phyloP scores from a whole-genome alignment of 2,888 invertebrate species.

The Eupeodes luniger region DNA sequence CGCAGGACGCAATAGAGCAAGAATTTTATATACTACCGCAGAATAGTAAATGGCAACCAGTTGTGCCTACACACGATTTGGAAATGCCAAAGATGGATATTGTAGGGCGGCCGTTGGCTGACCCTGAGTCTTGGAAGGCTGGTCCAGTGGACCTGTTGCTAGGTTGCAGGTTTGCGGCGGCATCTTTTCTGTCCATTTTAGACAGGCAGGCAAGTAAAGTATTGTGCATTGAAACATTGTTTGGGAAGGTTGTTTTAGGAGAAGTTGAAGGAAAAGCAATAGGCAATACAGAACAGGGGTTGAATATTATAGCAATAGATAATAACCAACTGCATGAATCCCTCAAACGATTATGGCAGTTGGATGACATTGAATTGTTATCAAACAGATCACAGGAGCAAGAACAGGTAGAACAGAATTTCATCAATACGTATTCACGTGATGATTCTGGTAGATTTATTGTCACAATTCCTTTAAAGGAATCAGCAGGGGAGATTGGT shows the following conservation, averaged over 20 bases:
- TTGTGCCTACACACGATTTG: background rate
- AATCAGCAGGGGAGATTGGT: too few species aligned
- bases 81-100: background rate
- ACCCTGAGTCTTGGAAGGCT: background rate
- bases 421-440: too few species aligned
- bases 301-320: background rate
- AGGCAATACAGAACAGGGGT: too few species aligned
- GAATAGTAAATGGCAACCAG: too few species aligned
- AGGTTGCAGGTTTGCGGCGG: background rate
- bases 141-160: too few species aligned
- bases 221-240: background rate
- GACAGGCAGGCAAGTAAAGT: background rate
- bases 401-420: too few species aligned
- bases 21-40: too few species aligned
- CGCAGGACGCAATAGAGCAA: too few species aligned
- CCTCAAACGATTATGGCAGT: background rate
- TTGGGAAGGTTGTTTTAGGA: background rate
- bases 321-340: background rate
- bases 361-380: conserved; percentile 1
- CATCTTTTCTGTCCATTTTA: background rate
- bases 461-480: too few species aligned
- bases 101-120: background rate
- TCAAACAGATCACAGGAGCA: too few species aligned
- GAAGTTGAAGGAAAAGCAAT: background rate
- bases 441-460: too few species aligned